These are phyloP conservation scores for Enchytraeus crypticus DNA, from an alignment of 2,888 invertebrate species.

Conservation along the genomic window DNA sequence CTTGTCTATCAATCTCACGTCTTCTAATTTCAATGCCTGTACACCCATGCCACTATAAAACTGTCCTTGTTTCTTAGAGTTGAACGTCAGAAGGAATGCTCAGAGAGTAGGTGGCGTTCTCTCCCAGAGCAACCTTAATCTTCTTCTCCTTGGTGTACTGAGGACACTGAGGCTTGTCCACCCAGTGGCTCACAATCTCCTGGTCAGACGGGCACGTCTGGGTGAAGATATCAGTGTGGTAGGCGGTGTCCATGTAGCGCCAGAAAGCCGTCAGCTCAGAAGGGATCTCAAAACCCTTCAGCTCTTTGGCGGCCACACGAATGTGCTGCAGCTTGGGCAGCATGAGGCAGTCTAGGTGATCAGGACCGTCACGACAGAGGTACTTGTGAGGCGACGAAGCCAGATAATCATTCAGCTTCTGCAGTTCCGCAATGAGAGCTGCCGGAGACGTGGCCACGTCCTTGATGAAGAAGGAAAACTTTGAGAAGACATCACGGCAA, in stretches of 20 bases:
- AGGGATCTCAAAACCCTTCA: slow-evolving; percentile 52
- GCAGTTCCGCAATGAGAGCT: slow-evolving; percentile 49
- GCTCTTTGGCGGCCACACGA: slow-evolving; percentile 49
- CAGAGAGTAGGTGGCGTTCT: neutral
- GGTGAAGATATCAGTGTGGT: slow-evolving; percentile 49
- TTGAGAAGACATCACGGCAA: slow-evolving; percentile 50
- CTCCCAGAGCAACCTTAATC: slow-evolving; percentile 6
- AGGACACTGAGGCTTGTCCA: slow-evolving; percentile 50
- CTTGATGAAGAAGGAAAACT: slow-evolving; percentile 54
- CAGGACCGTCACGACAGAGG: slow-evolving; percentile 47
- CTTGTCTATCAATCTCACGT: too few species aligned
- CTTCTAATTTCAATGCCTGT: too few species aligned
- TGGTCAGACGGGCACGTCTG: slow-evolving; percentile 53
- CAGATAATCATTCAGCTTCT: slow-evolving; percentile 48
- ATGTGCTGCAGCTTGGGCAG: slow-evolving; percentile 54
- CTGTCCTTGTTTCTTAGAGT: too few species aligned
- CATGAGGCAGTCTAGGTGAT: slow-evolving; percentile 52
- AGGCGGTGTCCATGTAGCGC: slow-evolving; percentile 50
- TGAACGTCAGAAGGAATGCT: slow-evolving; percentile 26
- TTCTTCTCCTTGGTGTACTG: slow-evolving; percentile 33
- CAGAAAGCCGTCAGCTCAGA: slow-evolving; percentile 47
- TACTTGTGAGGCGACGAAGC: slow-evolving; percentile 37
- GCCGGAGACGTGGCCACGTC: slow-evolving; percentile 50
- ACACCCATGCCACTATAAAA: too few species aligned
- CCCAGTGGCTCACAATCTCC: slow-evolving; percentile 54